Base-by-base conservation (phyloP, 2,888 invertebrate species). In the Drosophila neotestacea region DNA sequence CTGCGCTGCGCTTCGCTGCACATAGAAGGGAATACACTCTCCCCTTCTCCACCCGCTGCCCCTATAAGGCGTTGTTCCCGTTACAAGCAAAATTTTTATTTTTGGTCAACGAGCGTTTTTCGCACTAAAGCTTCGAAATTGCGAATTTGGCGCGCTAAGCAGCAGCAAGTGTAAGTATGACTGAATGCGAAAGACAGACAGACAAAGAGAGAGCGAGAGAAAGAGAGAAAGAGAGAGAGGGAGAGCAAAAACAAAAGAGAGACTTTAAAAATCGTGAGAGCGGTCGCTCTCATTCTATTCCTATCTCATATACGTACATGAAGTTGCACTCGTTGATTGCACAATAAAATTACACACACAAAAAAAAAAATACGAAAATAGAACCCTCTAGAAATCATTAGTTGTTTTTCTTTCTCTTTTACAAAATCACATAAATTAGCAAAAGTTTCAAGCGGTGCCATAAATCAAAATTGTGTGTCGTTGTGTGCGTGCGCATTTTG, bases 121-220 rank as follows among this genome's bases (percentile, higher is more conserved):
- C 73, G 80, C 81, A 77, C 62, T 64, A 50, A 11, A 54, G 47
- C 47, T 68, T 84, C 56, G 79, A 74, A 71, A 81, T 74, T 78
- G 81, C 70, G 83, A 87, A 85, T 82, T 85, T 85, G 85, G 85
- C 85, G 85, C 85, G 85, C 83, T 78, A 70, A 79, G 67, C 67
- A 75, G 66, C 58, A 85, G 51, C 46, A 64, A 64, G 72, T 64
- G 58, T 75, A 75, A 77, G 65, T 70, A 39, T 64, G 38, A 64
- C 47, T 41, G 50, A 65, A 58, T 47, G 36, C 34, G 54, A 51
- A 41, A 28, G n/a, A 59, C 32, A 36, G 64, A 61, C 50, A 36
- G 54, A 50, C 32, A 42, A 63, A 67, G 54, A 46, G 48, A 16
- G 47, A 44, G 44, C 10, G 27, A 44, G 42, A 42, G 41, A 39